phyloP scores from a whole-genome alignment of 2,113 vertebrate species.

The Motacilla tschutschensis region DNA sequence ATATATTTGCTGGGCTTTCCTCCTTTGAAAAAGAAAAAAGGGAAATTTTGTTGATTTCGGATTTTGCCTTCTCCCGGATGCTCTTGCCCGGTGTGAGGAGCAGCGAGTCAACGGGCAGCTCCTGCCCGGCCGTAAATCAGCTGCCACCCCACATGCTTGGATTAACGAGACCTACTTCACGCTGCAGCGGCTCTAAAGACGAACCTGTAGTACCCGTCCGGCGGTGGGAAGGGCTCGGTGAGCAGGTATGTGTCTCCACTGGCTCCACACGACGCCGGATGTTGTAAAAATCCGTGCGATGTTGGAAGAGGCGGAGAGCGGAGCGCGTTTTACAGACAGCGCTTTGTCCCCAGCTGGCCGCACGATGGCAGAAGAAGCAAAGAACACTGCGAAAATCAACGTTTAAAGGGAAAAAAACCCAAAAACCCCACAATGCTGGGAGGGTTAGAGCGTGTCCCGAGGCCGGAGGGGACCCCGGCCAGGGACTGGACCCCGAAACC shows the following conservation, averaged over 20 bases:
- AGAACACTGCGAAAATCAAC: not conserved
- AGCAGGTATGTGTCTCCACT: not conserved
- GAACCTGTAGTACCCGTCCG: not conserved
- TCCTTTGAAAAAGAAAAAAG: not conserved
- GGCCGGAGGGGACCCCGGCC: not conserved
- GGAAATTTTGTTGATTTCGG: not conserved
- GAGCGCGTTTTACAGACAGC: accelerated
- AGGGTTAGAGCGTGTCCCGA: accelerated
- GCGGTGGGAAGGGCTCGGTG: not conserved
- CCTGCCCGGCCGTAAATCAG: accelerated
- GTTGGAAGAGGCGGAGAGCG: accelerated
- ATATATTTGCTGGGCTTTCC: not conserved
- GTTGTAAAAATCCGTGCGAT: accelerated
- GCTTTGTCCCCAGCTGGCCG: not conserved
- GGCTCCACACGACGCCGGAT: accelerated
- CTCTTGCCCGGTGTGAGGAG: not conserved
- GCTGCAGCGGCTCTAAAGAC: not conserved
- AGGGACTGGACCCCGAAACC: not conserved
- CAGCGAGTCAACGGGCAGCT: not conserved
- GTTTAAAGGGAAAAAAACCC: accelerated
- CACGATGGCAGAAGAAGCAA: constrained; percentile 50
- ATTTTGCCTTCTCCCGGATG: not conserved
- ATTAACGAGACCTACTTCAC: not conserved
- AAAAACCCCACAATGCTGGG: accelerated
- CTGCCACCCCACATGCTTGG: accelerated